phyloP scores from a whole-genome alignment of 1,140 invertebrate genomes.

The Halotydeus destructor region DNA sequence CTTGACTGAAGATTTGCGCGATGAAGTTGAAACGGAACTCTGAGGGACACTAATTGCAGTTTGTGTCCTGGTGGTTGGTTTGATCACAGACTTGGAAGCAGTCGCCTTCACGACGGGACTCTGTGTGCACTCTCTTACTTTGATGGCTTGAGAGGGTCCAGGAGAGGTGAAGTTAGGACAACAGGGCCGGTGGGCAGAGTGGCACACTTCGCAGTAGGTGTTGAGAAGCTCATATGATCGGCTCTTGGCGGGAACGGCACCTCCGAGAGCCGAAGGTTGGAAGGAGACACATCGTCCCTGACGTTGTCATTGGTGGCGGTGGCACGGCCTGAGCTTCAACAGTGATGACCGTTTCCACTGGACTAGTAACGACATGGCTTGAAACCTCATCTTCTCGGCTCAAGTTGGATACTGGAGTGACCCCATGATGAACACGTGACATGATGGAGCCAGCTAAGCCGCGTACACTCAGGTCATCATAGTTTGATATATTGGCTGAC shows the following conservation, averaged over 20 bases:
- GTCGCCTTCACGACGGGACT: no score
- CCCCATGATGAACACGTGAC: background rate
- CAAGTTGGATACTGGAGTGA: background rate
- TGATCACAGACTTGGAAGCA: no score
- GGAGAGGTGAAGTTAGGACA: no score
- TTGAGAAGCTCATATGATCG: constrained; percentile 10
- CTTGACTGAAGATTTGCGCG: no score
- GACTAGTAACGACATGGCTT: background rate
- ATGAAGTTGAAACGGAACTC: no score
- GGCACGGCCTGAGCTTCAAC: background rate
- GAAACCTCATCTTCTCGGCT: no score
- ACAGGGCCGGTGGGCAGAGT: constrained; percentile 10
- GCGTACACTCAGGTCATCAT: constrained; percentile 39
- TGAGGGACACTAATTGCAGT: no score
- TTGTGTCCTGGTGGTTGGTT: no score
- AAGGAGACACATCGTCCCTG: background rate
- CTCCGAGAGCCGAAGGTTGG: background rate
- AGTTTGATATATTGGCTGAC: constrained; percentile 39
- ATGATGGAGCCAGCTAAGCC: constrained; percentile 52
- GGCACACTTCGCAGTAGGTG: constrained; percentile 12
- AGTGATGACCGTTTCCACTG: background rate
- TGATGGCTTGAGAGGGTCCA: no score
- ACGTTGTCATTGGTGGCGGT: background rate
- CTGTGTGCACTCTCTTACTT: no score
- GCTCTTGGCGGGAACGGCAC: constrained; percentile 5